Percentiles rank a stretch among this genome's conserved stretches.
phyloP scores from a whole-genome alignment of 1,140 invertebrate genomes.

The Plutomurus gul region DNA sequence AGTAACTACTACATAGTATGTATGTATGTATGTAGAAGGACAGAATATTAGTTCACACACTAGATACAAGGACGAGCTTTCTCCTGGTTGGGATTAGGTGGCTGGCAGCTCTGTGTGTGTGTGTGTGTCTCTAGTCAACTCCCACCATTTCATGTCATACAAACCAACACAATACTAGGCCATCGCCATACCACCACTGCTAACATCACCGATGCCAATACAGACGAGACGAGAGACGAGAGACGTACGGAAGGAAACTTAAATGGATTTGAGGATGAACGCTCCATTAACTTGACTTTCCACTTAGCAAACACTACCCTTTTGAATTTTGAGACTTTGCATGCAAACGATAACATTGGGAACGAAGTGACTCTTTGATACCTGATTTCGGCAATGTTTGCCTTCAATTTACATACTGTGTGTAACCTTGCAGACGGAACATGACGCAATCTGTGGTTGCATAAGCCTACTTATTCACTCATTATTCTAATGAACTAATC shows the following conservation, averaged over 20 bases:
- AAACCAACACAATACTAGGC: neutral
- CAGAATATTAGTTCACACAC: too few species aligned
- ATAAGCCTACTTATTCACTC: neutral
- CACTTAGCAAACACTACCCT: conserved; percentile 22
- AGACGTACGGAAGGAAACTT: conserved; percentile 1
- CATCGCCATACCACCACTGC: neutral
- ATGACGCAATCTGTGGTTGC: neutral
- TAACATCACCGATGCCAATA: neutral
- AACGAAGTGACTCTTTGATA: neutral
- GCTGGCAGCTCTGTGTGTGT: too few species aligned
- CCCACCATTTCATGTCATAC: too few species aligned
- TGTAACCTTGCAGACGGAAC: neutral
- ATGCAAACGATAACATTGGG: neutral
- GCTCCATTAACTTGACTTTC: conserved; percentile 42
- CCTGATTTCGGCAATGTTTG: neutral
- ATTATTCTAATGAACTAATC: conserved; percentile 1
- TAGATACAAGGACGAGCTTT: too few species aligned
- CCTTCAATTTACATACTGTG: neutral
- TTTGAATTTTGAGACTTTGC: neutral
- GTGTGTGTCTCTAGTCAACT: too few species aligned
- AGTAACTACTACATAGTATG: too few species aligned
- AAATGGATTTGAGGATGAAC: conserved; percentile 34
- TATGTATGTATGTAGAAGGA: too few species aligned
- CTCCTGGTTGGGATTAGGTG: too few species aligned
- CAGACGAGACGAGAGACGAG: too few species aligned